These are phyloP conservation scores for Anas platyrhynchos DNA, from an alignment of 2,113 vertebrate genomes.

Conservation along the genomic window DNA sequence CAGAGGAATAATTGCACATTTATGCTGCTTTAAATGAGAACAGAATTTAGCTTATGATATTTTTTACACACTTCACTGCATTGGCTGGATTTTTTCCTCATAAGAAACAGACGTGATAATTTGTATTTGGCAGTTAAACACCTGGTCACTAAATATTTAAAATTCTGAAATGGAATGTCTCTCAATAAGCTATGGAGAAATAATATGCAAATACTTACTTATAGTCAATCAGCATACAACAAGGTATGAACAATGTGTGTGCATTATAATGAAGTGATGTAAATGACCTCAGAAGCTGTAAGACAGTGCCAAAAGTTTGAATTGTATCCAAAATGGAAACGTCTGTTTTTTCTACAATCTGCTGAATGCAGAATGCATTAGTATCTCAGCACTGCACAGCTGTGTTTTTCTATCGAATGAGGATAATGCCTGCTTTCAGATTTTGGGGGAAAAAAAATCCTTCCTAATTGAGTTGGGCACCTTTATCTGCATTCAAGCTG, in stretches of 20 bases:
- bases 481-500: constrained; percentile 60
- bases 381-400: constrained; percentile 49
- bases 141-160: constrained; percentile 71
- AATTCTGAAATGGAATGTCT: constrained; percentile 59
- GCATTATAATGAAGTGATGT: constrained; percentile 41
- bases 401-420: constrained; percentile 49
- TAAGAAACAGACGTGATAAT: constrained; percentile 6
- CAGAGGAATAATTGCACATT: constrained; percentile 14
- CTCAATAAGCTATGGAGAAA: constrained; percentile 27
- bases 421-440: constrained; percentile 44
- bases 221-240: constrained; percentile 36
- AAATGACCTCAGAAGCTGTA: constrained; percentile 60
- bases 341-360: constrained; percentile 55
- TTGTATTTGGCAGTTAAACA: constrained; percentile 60
- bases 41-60: neutral
- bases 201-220: constrained; percentile 45
- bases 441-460: neutral
- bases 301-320: constrained; percentile 54
- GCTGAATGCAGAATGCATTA: constrained; percentile 49
- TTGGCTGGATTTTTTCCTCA: neutral
- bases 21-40: constrained; percentile 25
- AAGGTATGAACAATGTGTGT: constrained; percentile 49
- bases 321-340: constrained; percentile 55
- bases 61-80: neutral
- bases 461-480: constrained; percentile 50